Evolutionary conservation across 2,888 invertebrate species (phyloP).

Genomic region (Agrochola litura): DNA sequence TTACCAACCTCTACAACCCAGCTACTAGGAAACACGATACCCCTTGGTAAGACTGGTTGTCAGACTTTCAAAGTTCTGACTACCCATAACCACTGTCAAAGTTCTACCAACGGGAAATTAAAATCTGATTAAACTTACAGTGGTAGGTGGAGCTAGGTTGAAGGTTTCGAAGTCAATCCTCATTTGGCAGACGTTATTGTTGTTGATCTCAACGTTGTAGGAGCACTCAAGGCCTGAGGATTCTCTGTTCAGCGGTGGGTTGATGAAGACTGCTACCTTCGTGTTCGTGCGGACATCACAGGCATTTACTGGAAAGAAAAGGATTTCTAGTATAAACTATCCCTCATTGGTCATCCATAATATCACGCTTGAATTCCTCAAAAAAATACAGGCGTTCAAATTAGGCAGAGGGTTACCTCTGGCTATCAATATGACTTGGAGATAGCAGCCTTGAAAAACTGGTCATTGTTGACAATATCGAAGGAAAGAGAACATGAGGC

Average conservation of each 20-base stretch:
- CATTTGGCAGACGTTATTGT: constrained; percentile 91
- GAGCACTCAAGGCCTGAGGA: constrained; percentile 87
- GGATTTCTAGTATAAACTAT: background rate
- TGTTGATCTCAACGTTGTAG: constrained; percentile 90
- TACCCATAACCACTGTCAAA: background rate
- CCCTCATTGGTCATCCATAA: no score
- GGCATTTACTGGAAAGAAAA: constrained; percentile 80
- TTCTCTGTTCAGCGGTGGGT: constrained; percentile 84
- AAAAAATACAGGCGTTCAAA: no score
- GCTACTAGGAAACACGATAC: no score
- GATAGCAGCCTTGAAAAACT: no score
- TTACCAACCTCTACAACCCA: no score
- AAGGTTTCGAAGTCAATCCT: constrained; percentile 91
- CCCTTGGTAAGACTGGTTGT: background rate
- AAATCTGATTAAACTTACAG: constrained; percentile 72
- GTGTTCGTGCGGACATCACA: constrained; percentile 86
- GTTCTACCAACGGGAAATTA: background rate
- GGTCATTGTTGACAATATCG: no score
- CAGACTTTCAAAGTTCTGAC: background rate
- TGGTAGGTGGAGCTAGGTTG: constrained; percentile 87
- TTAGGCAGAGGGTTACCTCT: no score
- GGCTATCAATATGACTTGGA: no score
- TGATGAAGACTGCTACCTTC: constrained; percentile 87
- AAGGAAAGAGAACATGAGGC: no score
- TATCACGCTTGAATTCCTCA: no score